These are phyloP conservation scores for Cyclina sinensis DNA, from an alignment of 1,140 invertebrate species.

Conservation along the genomic window DNA sequence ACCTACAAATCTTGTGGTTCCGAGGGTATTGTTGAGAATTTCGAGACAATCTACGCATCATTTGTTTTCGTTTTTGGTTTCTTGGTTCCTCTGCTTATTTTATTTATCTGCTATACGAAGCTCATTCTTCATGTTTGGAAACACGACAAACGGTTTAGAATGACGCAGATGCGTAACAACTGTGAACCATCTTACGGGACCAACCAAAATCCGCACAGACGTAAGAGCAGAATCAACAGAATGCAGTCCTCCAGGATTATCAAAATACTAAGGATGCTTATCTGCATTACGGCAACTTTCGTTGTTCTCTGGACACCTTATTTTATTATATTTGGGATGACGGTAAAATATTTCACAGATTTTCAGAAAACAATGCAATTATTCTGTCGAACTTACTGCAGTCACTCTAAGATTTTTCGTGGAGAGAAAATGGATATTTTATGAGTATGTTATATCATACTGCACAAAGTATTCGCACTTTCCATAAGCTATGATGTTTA, in stretches of 20 bases:
- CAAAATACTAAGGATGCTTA: conserved; percentile 36
- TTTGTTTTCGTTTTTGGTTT: conserved; percentile 26
- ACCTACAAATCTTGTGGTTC: too few species aligned
- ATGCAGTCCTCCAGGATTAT: conserved; percentile 13
- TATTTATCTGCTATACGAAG: conserved; percentile 41
- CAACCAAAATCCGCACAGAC: not conserved
- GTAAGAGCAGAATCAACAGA: not conserved
- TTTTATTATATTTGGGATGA: conserved; percentile 47
- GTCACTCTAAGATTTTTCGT: too few species aligned
- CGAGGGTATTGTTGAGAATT: conserved; percentile 58
- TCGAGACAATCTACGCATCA: conserved; percentile 53
- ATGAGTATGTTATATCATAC: too few species aligned
- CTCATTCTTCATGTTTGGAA: conserved; percentile 26
- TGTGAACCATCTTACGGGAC: too few species aligned
- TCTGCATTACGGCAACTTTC: conserved; percentile 14
- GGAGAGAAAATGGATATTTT: too few species aligned
- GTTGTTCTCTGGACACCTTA: conserved; percentile 56
- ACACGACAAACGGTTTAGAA: not conserved
- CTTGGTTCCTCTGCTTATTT: conserved; percentile 11
- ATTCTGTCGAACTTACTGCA: too few species aligned
- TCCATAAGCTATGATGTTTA: too few species aligned
- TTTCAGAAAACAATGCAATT: too few species aligned
- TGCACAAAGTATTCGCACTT: too few species aligned
- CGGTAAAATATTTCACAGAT: too few species aligned
- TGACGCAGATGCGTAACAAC: not conserved